Percentiles rank a stretch among this genome's conserved stretches.
Evolutionary conservation across 2,797 vertebrate species (phyloP).

Genomic region (Phrynocephalus guinanensis): DNA sequence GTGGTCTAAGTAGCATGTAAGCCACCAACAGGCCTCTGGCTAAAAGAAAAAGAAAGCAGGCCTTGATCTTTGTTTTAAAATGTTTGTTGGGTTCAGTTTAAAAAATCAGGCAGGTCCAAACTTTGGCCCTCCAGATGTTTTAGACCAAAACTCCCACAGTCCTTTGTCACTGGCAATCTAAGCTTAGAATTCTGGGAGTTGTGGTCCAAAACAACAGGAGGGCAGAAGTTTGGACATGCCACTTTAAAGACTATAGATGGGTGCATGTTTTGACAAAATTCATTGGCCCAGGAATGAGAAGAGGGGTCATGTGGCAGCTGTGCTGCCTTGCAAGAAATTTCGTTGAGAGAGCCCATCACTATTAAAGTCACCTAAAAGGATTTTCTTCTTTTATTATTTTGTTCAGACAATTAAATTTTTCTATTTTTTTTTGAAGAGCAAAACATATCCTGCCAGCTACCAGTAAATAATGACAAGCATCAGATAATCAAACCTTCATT

Average conservation of each 20-base stretch:
- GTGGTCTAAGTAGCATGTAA: slow-evolving; percentile 34
- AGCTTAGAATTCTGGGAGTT: no score
- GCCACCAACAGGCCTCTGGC: background rate
- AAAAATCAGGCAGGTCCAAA: background rate
- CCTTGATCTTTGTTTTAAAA: slow-evolving; percentile 2
- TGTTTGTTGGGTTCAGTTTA: slow-evolving; percentile 1
- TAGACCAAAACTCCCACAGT: no score
- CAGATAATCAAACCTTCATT: background rate
- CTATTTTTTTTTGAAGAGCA: background rate
- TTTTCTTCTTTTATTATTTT: slow-evolving; percentile 15
- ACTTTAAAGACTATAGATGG: no score
- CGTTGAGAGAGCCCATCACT: no score
- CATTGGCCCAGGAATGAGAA: no score
- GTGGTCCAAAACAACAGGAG: no score
- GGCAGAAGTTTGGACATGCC: no score
- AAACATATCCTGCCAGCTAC: slow-evolving; percentile 25
- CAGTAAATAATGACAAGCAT: slow-evolving; percentile 5
- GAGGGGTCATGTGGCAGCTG: no score
- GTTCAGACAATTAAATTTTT: slow-evolving; percentile 9
- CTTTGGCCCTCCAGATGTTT: no score
- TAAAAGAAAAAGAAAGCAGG: background rate
- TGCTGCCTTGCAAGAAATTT: no score
- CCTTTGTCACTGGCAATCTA: no score
- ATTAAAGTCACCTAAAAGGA: background rate
- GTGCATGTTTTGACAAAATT: no score